A percentile compares a stretch with the other conserved stretches of the same genome.
Evolutionary conservation across 2,888 invertebrate genomes (phyloP).

Genomic region (Vandiemenella viatica): DNA sequence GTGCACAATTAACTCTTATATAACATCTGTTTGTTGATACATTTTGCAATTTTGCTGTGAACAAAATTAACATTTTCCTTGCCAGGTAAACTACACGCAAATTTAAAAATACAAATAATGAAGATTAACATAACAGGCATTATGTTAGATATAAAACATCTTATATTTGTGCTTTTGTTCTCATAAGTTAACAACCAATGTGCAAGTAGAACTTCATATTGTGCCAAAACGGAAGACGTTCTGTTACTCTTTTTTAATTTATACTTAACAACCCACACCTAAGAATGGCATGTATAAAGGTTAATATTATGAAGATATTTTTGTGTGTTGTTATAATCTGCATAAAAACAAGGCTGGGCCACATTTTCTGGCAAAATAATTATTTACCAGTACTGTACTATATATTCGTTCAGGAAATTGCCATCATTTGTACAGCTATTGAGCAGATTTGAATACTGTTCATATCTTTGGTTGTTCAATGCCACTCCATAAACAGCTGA

Average conservation of each 20-base stretch:
- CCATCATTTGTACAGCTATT: conserved; percentile 5
- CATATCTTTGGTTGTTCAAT: conserved; percentile 14
- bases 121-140: conserved; percentile 8
- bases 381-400: too few relatives aligned
- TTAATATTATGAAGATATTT: too few relatives aligned
- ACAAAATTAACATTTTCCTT: conserved; percentile 4
- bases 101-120: conserved; percentile 9
- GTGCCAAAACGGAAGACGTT: conserved; percentile 16
- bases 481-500: background rate
- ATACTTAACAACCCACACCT: too few relatives aligned
- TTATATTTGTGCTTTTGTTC: conserved; percentile 11
- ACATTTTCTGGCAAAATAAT: too few relatives aligned
- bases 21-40: conserved; percentile 1
- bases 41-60: conserved; percentile 8
- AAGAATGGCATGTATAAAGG: too few relatives aligned
- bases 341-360: too few relatives aligned
- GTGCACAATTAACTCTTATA: conserved; percentile 6
- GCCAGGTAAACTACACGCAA: background rate
- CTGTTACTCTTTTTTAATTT: conserved; percentile 6
- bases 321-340: too few relatives aligned
- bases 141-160: conserved; percentile 14
- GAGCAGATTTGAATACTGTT: conserved; percentile 15
- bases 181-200: conserved; percentile 12
- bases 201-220: conserved; percentile 13
- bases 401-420: background rate